Evolutionary conservation across 2,113 vertebrate genomes (phyloP).

Genomic region (Lonchura striata): DNA sequence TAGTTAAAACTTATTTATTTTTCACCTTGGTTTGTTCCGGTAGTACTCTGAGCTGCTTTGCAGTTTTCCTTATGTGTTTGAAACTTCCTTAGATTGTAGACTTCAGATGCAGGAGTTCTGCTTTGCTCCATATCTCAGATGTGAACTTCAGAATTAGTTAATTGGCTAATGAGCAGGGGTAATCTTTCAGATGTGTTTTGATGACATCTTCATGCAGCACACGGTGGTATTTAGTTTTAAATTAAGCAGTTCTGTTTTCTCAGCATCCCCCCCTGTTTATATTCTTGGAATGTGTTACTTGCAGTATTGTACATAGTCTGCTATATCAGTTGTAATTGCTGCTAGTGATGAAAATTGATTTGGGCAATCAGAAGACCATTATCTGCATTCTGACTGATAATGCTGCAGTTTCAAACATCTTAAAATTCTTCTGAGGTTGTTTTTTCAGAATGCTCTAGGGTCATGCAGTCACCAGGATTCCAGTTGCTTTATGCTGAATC

Average conservation of each 20-base stretch:
- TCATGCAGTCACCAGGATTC: not conserved
- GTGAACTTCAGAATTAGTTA: not conserved
- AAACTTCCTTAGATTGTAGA: not conserved
- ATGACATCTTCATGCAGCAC: not conserved
- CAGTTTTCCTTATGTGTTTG: not conserved
- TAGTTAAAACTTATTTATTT: not conserved
- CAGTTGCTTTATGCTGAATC: not conserved
- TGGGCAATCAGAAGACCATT: constrained; percentile 54
- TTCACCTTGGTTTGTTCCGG: not conserved
- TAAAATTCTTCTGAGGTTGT: not conserved
- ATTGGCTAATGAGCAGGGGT: not conserved
- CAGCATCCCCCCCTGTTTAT: not conserved
- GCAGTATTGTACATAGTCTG: not conserved
- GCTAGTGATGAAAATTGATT: constrained; percentile 44
- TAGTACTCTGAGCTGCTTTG: not conserved
- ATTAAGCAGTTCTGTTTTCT: constrained; percentile 21
- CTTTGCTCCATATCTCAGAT: not conserved
- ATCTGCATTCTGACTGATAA: constrained; percentile 30
- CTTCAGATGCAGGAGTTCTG: not conserved
- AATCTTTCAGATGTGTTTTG: not conserved
- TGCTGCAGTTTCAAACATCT: not conserved
- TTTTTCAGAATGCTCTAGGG: not conserved
- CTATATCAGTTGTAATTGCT: not conserved
- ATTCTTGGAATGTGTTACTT: not conserved
- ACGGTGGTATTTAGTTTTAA: not conserved